Conservation (phyloP, 2,888 invertebrate genomes). For the Isoperla grammatica region DNA sequence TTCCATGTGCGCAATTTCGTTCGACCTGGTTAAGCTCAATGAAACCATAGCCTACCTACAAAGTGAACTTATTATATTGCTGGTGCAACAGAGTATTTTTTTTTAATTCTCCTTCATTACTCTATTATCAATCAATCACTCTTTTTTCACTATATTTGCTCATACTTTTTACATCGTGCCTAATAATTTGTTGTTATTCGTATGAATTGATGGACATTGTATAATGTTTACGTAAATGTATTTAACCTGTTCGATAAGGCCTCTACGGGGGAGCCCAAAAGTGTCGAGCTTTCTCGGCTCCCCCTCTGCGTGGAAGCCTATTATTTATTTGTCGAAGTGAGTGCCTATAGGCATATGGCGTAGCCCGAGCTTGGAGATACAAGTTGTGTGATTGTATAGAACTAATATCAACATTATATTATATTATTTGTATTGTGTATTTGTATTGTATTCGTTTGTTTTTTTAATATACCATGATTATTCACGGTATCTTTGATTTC, state of each 20-base stretch:
- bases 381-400: conserved; percentile 3
- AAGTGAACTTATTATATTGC: no score
- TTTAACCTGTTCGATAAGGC: not conserved
- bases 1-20: no score
- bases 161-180: conserved; percentile 6
- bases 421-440: not conserved
- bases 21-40: no score
- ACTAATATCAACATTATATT: conserved; percentile 2
- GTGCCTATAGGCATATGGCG: not conserved
- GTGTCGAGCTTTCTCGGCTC: not conserved
- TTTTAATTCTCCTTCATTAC: no score
- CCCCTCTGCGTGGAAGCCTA: not conserved
- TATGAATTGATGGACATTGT: not conserved
- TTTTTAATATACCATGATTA: not conserved
- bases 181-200: conserved; percentile 1
- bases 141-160: not conserved
- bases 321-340: not conserved
- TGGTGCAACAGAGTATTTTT: no score
- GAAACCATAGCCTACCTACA: no score
- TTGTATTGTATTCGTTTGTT: not conserved
- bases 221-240: not conserved
- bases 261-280: no score
- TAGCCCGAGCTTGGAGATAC: not conserved
- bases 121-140: not conserved
- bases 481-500: not conserved